phyloP scores from a whole-genome alignment of 1,140 invertebrate species.

The Melipona quadrifasciata region DNA sequence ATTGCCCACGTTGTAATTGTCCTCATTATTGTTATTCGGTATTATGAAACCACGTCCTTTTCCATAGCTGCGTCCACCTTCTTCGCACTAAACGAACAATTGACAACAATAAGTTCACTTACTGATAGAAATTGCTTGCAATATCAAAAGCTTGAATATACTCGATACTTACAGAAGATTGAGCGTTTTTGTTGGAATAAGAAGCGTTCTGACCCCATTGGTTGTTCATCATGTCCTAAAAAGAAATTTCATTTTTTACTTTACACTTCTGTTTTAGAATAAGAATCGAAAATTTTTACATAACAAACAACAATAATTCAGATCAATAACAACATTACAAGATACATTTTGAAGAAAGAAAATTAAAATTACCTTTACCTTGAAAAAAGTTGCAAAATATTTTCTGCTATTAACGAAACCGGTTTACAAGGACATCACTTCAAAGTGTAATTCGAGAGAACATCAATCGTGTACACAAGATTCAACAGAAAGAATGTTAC shows the following conservation, averaged over 20 bases:
- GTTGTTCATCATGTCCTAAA: conserved; percentile 45
- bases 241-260: neutral
- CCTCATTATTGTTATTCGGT: conserved; percentile 51
- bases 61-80: conserved; percentile 63
- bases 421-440: neutral
- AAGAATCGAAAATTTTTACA: neutral
- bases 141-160: neutral
- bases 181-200: neutral
- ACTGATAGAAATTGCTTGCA: neutral
- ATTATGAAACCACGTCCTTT: conserved; percentile 68
- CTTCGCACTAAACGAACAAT: conserved; percentile 50
- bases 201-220: conserved; percentile 38
- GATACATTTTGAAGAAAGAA: neutral
- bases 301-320: neutral
- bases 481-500: neutral
- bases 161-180: conserved; percentile 54
- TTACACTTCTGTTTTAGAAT: neutral
- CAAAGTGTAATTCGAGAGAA: neutral
- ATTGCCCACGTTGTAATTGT: conserved; percentile 3
- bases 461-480: neutral
- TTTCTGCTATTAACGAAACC: neutral
- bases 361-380: neutral
- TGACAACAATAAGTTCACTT: neutral
- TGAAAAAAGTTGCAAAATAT: neutral
- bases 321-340: neutral